phyloP scores from a whole-genome alignment of 2,888 invertebrate genomes.

The Sabellastarte sp. region DNA sequence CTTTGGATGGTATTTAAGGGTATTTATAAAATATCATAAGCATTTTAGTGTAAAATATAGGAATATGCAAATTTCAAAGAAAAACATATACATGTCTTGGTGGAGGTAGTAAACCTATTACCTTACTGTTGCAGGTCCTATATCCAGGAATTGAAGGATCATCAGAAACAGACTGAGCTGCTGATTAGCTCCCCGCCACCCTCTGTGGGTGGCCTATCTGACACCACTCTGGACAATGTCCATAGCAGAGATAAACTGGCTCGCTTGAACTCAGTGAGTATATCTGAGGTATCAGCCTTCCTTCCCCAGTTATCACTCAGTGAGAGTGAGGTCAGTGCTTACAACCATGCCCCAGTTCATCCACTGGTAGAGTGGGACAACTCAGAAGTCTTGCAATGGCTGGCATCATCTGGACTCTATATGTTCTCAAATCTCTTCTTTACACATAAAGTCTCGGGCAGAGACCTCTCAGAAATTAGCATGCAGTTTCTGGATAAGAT shows the following conservation, averaged over 20 bases:
- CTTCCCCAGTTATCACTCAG: neutral
- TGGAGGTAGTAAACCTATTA: too few species aligned
- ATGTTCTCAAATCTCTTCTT: slow-evolving; percentile 2
- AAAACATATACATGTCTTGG: too few species aligned
- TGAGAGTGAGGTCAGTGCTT: neutral
- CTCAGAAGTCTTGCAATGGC: slow-evolving; percentile 10
- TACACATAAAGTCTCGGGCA: slow-evolving; percentile 2
- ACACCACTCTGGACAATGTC: neutral
- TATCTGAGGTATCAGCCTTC: neutral
- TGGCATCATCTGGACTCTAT: slow-evolving; percentile 3
- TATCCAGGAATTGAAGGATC: neutral
- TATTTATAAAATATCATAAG: too few species aligned
- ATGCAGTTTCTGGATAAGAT: slow-evolving; percentile 9
- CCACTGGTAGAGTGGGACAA: slow-evolving; percentile 4
- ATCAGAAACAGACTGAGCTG: neutral
- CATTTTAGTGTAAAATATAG: too few species aligned
- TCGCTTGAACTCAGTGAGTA: neutral
- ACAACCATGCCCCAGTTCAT: neutral
- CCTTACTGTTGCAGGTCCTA: neutral
- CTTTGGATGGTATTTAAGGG: too few species aligned
- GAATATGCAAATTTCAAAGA: too few species aligned
- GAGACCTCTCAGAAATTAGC: slow-evolving; percentile 6
- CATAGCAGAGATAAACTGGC: neutral
- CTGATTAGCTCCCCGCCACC: neutral
- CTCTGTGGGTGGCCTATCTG: neutral